These are phyloP conservation scores for Oscheius sp. DNA, from an alignment of 2,888 invertebrate genomes.

Conservation along the genomic window DNA sequence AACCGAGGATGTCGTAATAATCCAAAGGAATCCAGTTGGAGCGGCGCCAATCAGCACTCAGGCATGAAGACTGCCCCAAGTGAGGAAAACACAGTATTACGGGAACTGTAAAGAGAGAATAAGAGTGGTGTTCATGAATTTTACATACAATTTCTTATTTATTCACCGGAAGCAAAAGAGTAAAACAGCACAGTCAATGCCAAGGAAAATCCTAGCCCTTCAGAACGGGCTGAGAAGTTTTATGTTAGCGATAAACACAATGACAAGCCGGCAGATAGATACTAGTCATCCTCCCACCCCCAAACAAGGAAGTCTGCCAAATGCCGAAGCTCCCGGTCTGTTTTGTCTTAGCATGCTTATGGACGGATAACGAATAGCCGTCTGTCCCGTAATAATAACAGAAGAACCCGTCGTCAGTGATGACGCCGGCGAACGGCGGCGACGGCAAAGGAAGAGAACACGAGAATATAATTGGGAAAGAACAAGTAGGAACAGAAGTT, in stretches of 20 bases:
- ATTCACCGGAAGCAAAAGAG: too few relatives aligned
- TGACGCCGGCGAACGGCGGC: not conserved
- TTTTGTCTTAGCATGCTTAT: slow-evolving; percentile 2
- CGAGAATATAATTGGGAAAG: not conserved
- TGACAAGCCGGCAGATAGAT: not conserved
- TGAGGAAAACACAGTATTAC: not conserved
- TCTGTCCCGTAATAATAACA: slow-evolving; percentile 22
- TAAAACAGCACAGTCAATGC: too few relatives aligned
- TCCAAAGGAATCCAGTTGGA: slow-evolving; percentile 29
- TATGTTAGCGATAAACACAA: not conserved
- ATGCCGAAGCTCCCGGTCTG: slow-evolving; percentile 12
- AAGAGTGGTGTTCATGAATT: too few relatives aligned
- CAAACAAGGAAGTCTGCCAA: not conserved
- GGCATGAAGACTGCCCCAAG: not conserved
- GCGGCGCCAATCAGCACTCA: too few relatives aligned
- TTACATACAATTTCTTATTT: too few relatives aligned
- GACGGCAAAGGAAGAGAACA: slow-evolving; percentile 1
- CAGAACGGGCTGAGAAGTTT: not conserved
- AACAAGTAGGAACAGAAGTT: slow-evolving; percentile 5
- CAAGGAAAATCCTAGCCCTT: not conserved
- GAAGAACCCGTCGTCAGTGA: slow-evolving; percentile 1
- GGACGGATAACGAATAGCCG: slow-evolving; percentile 21
- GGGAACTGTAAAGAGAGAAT: slow-evolving; percentile 18
- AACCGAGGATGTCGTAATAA: slow-evolving; percentile 29
- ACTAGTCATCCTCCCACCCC: too few relatives aligned